Evolutionary conservation across 2,113 vertebrate genomes (phyloP).

Genomic region (Mirounga angustirostris): DNA sequence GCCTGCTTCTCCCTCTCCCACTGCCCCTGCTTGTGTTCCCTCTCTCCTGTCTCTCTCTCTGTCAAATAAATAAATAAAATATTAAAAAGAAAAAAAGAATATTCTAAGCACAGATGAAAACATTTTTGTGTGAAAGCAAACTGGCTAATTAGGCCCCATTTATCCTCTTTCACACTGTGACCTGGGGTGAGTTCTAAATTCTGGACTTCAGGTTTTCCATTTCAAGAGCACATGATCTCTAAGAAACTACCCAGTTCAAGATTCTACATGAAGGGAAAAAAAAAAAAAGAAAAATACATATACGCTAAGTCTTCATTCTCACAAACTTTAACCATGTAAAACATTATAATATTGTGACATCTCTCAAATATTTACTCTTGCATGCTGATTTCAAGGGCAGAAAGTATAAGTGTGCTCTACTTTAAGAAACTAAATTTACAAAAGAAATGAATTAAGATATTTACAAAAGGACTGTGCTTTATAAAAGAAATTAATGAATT

Average conservation of each 20-base stretch:
- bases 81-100: neutral
- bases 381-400: neutral
- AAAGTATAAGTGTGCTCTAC: neutral
- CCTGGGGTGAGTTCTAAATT: neutral
- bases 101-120: neutral
- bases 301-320: neutral
- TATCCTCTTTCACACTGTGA: neutral
- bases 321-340: neutral
- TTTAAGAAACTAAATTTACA: neutral
- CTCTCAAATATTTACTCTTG: neutral
- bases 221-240: neutral
- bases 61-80: no score
- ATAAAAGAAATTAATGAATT: neutral
- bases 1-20: no score
- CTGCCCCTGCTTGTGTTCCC: no score
- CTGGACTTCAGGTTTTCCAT: neutral
- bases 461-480: neutral
- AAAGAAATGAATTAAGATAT: neutral
- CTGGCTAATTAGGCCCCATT: neutral
- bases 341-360: neutral
- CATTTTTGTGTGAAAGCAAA: neutral
- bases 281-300: neutral
- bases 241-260: neutral
- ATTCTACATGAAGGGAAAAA: neutral
- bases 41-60: no score